Evolutionary conservation across 2,797 vertebrate genomes (phyloP).

Genomic region (Melanogrammus aeglefinus): DNA sequence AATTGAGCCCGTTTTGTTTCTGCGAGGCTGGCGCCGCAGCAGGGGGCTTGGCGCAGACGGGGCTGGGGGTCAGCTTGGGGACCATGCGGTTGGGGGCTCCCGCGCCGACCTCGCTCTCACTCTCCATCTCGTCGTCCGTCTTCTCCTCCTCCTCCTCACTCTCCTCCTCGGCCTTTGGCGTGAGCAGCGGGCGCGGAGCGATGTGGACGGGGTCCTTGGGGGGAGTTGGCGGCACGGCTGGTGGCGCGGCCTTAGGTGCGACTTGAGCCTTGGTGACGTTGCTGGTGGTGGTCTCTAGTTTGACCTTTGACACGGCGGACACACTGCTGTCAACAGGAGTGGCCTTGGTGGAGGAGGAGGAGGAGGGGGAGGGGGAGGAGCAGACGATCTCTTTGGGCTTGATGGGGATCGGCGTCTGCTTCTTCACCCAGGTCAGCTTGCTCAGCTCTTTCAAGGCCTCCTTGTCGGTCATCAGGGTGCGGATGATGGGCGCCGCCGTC

Average conservation of each 20-base stretch:
- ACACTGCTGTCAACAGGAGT: conserved; percentile 56
- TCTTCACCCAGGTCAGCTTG: conserved; percentile 59
- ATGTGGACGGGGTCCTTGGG: conserved; percentile 61
- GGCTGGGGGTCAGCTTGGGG: conserved; percentile 70
- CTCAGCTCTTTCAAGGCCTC: conserved; percentile 63
- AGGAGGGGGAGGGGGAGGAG: conserved; percentile 53
- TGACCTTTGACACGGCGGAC: conserved; percentile 72
- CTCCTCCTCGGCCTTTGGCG: conserved; percentile 69
- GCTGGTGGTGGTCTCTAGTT: conserved; percentile 69
- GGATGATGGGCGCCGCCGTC: conserved; percentile 63
- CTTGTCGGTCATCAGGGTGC: conserved; percentile 60
- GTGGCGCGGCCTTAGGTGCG: conserved; percentile 63
- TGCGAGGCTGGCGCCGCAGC: conserved; percentile 55
- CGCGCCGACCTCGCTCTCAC: conserved; percentile 56
- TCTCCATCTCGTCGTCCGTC: conserved; percentile 68
- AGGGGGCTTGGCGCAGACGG: conserved; percentile 66
- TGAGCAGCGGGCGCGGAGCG: conserved; percentile 59
- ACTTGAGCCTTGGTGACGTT: conserved; percentile 75
- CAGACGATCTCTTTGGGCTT: conserved; percentile 70
- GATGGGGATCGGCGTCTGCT: conserved; percentile 62
- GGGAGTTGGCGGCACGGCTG: conserved; percentile 51
- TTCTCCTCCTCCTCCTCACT: conserved; percentile 62
- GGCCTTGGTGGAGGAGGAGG: conserved; percentile 47
- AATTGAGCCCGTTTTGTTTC: conserved; percentile 78
- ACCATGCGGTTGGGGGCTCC: conserved; percentile 70